Percentiles rank a stretch among this genome's conserved stretches.
These are phyloP conservation scores for Zaprionus obscuricornis DNA, from an alignment of 2,888 invertebrate genomes.

Conservation along the genomic window DNA sequence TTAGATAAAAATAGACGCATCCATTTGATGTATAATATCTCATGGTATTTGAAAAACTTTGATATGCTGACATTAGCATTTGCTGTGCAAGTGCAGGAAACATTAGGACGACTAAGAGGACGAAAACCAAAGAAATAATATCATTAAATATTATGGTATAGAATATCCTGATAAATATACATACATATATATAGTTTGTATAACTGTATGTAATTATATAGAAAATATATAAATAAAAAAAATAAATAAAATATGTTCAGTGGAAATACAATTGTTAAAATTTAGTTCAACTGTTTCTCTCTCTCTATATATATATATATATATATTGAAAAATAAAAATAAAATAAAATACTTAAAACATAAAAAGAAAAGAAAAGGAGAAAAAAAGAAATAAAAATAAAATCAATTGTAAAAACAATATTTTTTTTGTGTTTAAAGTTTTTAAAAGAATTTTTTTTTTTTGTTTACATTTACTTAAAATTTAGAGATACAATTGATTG, in stretches of 20 bases:
- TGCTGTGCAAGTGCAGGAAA: constrained; percentile 85
- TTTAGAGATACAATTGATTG: constrained; percentile 49
- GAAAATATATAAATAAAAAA: constrained; percentile 8
- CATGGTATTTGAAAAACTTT: constrained; percentile 93
- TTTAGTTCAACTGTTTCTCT: constrained; percentile 47
- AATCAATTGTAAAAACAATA: constrained; percentile 34
- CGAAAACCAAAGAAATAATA: constrained; percentile 4
- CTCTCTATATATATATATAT: constrained; percentile 2
- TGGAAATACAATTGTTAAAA: constrained; percentile 40
- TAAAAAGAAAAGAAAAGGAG: constrained; percentile 33
- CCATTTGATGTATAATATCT: constrained; percentile 90
- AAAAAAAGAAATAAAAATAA: constrained; percentile 35
- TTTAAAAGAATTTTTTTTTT: background rate
- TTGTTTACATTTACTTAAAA: constrained; percentile 53
- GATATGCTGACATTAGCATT: constrained; percentile 86
- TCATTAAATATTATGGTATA: background rate
- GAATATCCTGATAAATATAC: too few relatives aligned
- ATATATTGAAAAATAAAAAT: constrained; percentile 11
- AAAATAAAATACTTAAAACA: background rate
- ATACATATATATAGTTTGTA: background rate
- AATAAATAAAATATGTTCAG: constrained; percentile 17
- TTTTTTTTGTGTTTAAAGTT: constrained; percentile 40
- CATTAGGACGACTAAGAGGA: constrained; percentile 25
- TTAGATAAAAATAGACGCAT: constrained; percentile 91
- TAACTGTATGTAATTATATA: background rate